Evolutionary conservation across 2,797 vertebrate species (phyloP).

Genomic region (Xenopus petersii): DNA sequence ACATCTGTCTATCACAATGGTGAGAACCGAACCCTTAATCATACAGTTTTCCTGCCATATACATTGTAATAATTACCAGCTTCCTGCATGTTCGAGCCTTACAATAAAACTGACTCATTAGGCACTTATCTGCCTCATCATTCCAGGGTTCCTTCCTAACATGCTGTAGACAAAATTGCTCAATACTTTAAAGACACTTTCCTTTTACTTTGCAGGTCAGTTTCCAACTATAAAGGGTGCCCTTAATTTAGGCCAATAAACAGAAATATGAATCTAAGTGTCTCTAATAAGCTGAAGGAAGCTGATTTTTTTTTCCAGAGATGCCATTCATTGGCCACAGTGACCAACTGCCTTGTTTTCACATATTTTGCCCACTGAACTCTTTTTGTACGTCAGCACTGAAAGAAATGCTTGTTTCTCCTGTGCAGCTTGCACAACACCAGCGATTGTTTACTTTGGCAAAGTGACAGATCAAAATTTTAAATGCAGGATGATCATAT

Average conservation of each 20-base stretch:
- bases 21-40: background rate
- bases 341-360: slow-evolving; percentile 4
- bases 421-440: slow-evolving; percentile 10
- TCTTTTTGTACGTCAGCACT: slow-evolving; percentile 14
- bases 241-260: background rate
- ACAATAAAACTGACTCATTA: too few species aligned
- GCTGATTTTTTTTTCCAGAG: background rate
- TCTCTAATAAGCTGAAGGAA: background rate
- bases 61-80: slow-evolving; percentile 15
- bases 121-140: too few species aligned
- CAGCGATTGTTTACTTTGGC: slow-evolving; percentile 28
- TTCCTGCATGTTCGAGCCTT: slow-evolving; percentile 15
- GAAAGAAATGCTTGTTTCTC: slow-evolving; percentile 32
- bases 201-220: too few species aligned
- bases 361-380: slow-evolving; percentile 11
- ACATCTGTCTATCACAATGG: slow-evolving; percentile 15
- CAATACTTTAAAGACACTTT: too few species aligned
- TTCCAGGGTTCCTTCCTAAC: too few species aligned
- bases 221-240: background rate
- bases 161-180: too few species aligned
- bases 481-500: slow-evolving; percentile 22
- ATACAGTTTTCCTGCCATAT: slow-evolving; percentile 20
- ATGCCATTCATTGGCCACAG: background rate
- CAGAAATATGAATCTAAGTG: background rate
- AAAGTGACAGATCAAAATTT: slow-evolving; percentile 24